Evolutionary conservation across 2,797 vertebrate genomes (phyloP), one percentile per base, ranked within the genome.

Genomic region (Aeoliscus strigatus): DNA sequence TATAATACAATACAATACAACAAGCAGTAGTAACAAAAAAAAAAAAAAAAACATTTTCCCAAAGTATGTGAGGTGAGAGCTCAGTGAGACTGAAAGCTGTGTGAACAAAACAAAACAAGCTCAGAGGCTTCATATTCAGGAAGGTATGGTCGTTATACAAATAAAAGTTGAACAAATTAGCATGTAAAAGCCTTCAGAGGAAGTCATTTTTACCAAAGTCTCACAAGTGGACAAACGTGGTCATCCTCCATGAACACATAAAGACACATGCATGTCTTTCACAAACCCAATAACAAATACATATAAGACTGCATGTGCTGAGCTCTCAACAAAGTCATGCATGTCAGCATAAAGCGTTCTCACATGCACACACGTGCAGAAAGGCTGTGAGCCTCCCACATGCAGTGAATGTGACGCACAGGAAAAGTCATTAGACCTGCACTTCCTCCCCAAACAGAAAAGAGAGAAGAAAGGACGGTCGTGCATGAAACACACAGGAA

Each of bases 381-480:
- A 27, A 5, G 38, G 42, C 75, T 75, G 68, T 73, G 68, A 71
- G 74, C 66, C 73, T 71, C 74, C 73, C 78, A 83, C 79, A 65
- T 68, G 77, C 41, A 53, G 58, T 37, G 59, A 63, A 62, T 71
- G 76, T 84, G 80, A 84, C 81, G 76, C 79, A 81, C 35, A 66
- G 79, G 79, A 84, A 84, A 82, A 81, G 79, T 76, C 80, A 83
- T 82, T 77, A 83, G 70, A 64, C 66, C 65, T 45, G 10, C 51
- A 82, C 77, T 83, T 86, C 83, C 81, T 82, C 77, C 74, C 70
- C 55, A 60, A 82, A 62, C 56, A 72, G 56, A 72, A 65, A 38
- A 82, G 58, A 77, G 71, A 79, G 63, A 82, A 73, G 55, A 66
- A 68, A 72, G 73, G 71, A 39, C 55, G 21, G 47, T 58, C 66